Conservation (phyloP, 2,888 invertebrate genomes). For the Aelia acuminata region DNA sequence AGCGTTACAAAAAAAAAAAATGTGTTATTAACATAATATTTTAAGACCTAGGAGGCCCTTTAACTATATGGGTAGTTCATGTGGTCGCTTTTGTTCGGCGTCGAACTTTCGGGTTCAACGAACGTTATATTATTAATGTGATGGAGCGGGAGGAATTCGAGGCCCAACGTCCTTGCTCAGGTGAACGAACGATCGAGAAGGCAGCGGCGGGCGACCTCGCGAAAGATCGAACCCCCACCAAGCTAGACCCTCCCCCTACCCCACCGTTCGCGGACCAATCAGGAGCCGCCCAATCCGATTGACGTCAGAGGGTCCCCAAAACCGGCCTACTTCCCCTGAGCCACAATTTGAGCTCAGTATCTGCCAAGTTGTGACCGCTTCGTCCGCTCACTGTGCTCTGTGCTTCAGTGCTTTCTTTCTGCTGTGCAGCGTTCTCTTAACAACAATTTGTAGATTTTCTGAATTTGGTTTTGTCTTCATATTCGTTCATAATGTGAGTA, state of each 20-base stretch:
- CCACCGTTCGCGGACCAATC: background rate
- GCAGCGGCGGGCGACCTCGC: background rate
- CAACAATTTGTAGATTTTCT: background rate
- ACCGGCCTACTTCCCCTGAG: background rate
- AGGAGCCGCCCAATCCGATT: constrained; percentile 10
- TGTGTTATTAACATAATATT: too few relatives aligned
- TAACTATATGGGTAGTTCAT: too few relatives aligned
- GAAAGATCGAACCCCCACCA: background rate
- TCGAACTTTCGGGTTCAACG: background rate
- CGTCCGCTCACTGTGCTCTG: background rate
- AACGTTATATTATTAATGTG: background rate
- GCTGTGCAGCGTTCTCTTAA: too few relatives aligned
- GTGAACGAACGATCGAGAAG: constrained; percentile 32
- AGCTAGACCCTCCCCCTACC: background rate
- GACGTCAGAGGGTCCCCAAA: constrained; percentile 19
- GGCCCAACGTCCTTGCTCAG: background rate
- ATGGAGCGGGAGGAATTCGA: background rate
- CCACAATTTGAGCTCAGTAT: background rate
- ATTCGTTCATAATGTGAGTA: background rate
- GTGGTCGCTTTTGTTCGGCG: too few relatives aligned
- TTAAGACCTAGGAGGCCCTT: too few relatives aligned
- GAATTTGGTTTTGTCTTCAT: background rate
- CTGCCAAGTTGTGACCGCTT: background rate
- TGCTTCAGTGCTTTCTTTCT: background rate
- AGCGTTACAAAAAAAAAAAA: too few relatives aligned